Evolutionary conservation across 2,797 vertebrate genomes (phyloP), one percentile per base, ranked within the genome.

Genomic region (Melanogrammus aeglefinus): DNA sequence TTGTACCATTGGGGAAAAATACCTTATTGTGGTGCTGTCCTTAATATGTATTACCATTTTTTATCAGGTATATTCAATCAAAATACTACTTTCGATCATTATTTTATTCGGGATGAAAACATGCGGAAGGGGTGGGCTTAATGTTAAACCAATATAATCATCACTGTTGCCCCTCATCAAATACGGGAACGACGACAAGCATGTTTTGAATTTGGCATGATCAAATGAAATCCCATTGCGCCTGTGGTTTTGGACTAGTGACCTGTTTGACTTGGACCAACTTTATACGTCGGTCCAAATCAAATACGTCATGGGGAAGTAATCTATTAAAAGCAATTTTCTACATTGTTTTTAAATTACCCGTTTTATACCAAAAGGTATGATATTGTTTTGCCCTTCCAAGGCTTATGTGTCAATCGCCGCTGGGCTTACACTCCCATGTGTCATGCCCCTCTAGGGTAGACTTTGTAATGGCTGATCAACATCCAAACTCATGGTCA

Each of bases 1-100:
- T 96, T 95, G 94, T 95, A 94, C 93, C 91, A 93, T 94, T 94
- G 92, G 89, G 90, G 91, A 86, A 90, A 87, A 91, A 89, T 86
- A 81, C 66, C 76, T 21, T 6, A 69, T 72, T 78, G 79, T 72
- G 70, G 70, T 14, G 14, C 70, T 35, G 70, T 72, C 70, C 29
- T 72, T 35, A 33, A 72, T 16, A 18, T 72, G 1, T 31, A 35
- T 31, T 35, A 31, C 69, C 10, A 14, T 12, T 27, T 69, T 69
- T 12, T 69, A 69, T 69, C 63, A 12, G 63, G 24, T 69, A 27
- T 8, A 69, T 69, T 69, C n/a, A 69, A 69, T 69, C 24, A 69
- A 66, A 2, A 21, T 63, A 27, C 63, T n/a, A 63, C 63, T 66
- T 24, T 35, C 6, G 2, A 24, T 57, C 21, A 63, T 63, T 63